Percentiles rank a stretch among this genome's conserved stretches.
phyloP scores from a whole-genome alignment of 2,797 vertebrate genomes.

The Graptemys geographica region DNA sequence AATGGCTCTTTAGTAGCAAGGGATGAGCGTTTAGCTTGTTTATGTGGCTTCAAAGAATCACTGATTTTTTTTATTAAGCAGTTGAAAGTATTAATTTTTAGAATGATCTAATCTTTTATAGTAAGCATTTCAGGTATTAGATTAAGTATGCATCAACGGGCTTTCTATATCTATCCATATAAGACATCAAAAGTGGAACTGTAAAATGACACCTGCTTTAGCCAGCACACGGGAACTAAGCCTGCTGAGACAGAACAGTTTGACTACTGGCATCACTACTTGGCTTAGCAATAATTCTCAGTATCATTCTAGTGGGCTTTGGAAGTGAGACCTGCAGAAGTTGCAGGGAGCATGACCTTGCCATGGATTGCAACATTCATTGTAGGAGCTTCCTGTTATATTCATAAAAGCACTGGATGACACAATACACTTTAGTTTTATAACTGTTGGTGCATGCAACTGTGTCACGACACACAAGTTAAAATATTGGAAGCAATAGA shows the following conservation, averaged over 20 bases:
- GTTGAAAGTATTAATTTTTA: not conserved
- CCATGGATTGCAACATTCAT: conserved; percentile 2
- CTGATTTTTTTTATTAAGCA: not conserved
- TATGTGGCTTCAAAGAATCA: not conserved
- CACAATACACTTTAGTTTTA: conserved; percentile 20
- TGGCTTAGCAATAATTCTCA: conserved; percentile 41
- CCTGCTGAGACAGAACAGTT: conserved; percentile 17
- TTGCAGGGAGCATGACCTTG: not conserved
- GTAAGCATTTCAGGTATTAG: not conserved
- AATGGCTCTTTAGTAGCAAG: not conserved
- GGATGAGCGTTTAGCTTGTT: conserved; percentile 16
- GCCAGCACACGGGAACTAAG: not conserved
- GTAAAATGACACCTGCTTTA: not conserved
- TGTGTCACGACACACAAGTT: not conserved
- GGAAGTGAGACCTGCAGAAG: conserved; percentile 28
- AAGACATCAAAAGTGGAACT: not conserved
- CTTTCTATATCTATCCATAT: not conserved
- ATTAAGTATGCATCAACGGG: not conserved
- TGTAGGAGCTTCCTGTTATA: not conserved
- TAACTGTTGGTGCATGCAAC: not conserved
- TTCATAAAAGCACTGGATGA: conserved; percentile 38
- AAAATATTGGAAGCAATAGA: not conserved
- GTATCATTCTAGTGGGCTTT: conserved; percentile 23
- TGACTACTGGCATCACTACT: conserved; percentile 9
- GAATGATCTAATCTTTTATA: not conserved